Conservation (phyloP, 2,888 invertebrate species). For the Pemphredon lugubris region DNA sequence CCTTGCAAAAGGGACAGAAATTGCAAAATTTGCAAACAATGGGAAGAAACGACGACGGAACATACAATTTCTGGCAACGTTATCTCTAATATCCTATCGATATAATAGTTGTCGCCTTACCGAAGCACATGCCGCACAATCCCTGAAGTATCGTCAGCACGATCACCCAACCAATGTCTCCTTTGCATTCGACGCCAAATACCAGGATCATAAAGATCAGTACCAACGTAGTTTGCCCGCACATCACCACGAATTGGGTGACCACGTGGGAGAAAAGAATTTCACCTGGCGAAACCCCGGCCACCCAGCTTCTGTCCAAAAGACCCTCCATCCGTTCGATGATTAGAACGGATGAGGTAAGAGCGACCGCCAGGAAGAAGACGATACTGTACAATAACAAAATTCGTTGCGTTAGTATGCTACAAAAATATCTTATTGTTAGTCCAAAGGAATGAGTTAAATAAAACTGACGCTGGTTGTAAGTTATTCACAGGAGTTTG, state of each 20-base stretch:
- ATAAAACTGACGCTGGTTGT: too few relatives aligned
- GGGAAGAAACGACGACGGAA: too few relatives aligned
- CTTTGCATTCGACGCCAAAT: slow-evolving; percentile 94
- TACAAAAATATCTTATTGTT: too few relatives aligned
- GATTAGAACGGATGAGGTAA: slow-evolving; percentile 95
- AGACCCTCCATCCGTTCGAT: slow-evolving; percentile 96
- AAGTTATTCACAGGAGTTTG: too few relatives aligned
- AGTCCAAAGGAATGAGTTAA: too few relatives aligned
- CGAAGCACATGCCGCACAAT: slow-evolving; percentile 98
- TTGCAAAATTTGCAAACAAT: too few relatives aligned
- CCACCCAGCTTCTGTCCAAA: slow-evolving; percentile 95
- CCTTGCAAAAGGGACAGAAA: too few relatives aligned
- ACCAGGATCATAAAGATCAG: slow-evolving; percentile 95
- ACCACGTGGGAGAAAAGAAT: slow-evolving; percentile 96
- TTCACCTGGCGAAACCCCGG: slow-evolving; percentile 95
- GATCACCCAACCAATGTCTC: slow-evolving; percentile 92
- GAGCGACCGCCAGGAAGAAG: slow-evolving; percentile 96
- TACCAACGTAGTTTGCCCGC: slow-evolving; percentile 95
- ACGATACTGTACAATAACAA: slow-evolving; percentile 87
- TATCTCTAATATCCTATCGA: too few relatives aligned
- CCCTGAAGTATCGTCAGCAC: slow-evolving; percentile 94
- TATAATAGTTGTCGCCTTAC: too few relatives aligned
- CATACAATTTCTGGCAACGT: too few relatives aligned
- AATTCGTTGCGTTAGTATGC: slow-evolving; percentile 54
- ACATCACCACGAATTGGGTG: slow-evolving; percentile 97